Evolutionary conservation across 2,888 invertebrate genomes (phyloP).

Genomic region (Morpho deidamia): DNA sequence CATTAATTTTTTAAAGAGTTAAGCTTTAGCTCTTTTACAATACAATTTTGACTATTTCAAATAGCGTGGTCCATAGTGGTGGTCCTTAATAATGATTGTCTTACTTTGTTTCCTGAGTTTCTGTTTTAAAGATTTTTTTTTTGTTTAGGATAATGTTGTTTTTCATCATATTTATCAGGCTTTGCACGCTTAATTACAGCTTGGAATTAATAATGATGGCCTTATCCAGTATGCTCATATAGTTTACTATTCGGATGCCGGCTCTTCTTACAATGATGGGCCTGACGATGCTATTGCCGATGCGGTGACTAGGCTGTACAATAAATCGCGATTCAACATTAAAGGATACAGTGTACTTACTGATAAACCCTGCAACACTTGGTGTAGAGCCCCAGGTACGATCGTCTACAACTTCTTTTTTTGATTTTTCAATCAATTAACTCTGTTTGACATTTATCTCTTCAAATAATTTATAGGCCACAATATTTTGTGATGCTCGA

Average conservation of each 20-base stretch:
- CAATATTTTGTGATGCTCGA: no score
- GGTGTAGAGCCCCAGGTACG: conserved; percentile 84
- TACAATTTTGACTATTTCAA: not conserved
- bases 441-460: no score
- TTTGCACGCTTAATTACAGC: conserved; percentile 42
- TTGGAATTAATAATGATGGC: conserved; percentile 75
- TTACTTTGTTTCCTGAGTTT: no score
- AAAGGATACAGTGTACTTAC: conserved; percentile 77
- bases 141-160: no score
- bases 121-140: no score
- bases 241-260: conserved; percentile 55
- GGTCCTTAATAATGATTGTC: not conserved
- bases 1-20: no score
- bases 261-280: conserved; percentile 56
- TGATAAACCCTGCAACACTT: conserved; percentile 82
- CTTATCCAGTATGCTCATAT: conserved; percentile 76
- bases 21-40: not conserved
- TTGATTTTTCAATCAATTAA: not conserved
- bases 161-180: no score
- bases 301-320: conserved; percentile 71
- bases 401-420: not conserved
- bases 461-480: no score
- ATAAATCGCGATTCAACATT: conserved; percentile 60
- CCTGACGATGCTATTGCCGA: conserved; percentile 35
- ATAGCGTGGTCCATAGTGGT: not conserved